Conservation (phyloP, 2,113 vertebrate species). For the Typhlomys cinereus region DNA sequence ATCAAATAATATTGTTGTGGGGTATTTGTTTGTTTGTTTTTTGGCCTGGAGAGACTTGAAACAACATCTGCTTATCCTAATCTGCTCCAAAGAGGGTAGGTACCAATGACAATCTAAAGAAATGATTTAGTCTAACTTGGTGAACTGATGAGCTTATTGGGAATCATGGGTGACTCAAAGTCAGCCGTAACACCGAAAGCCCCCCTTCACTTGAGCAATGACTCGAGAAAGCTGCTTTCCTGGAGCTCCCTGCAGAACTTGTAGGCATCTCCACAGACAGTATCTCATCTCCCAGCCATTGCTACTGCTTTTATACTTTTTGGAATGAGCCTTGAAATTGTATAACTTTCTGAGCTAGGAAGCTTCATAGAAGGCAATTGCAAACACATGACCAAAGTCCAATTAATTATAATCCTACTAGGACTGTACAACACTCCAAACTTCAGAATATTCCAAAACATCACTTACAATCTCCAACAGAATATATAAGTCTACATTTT, state of each 20-base stretch:
- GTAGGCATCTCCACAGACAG: too few species aligned
- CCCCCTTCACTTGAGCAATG: neutral
- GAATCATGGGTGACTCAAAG: neutral
- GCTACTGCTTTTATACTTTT: neutral
- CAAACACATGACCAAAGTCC: too few species aligned
- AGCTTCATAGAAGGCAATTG: too few species aligned
- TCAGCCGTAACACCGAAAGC: neutral
- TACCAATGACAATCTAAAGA: neutral
- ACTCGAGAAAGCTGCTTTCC: neutral
- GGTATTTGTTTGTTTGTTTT: too few species aligned
- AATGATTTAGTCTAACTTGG: neutral
- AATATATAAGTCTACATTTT: too few species aligned
- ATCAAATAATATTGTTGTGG: neutral
- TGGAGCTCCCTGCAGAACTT: neutral
- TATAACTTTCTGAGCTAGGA: neutral
- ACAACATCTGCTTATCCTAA: neutral
- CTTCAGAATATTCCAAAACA: too few species aligned
- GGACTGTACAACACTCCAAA: too few species aligned
- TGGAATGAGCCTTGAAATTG: neutral
- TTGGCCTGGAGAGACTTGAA: neutral
- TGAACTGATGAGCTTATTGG: neutral
- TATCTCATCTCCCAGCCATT: neutral
- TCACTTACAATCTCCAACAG: too few species aligned
- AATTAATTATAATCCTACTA: too few species aligned
- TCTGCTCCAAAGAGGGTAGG: neutral